A percentile compares a stretch with the other conserved stretches of the same genome.
These are phyloP conservation scores for Tenualosa ilisha DNA, from an alignment of 2,797 vertebrate species.

Conservation along the genomic window DNA sequence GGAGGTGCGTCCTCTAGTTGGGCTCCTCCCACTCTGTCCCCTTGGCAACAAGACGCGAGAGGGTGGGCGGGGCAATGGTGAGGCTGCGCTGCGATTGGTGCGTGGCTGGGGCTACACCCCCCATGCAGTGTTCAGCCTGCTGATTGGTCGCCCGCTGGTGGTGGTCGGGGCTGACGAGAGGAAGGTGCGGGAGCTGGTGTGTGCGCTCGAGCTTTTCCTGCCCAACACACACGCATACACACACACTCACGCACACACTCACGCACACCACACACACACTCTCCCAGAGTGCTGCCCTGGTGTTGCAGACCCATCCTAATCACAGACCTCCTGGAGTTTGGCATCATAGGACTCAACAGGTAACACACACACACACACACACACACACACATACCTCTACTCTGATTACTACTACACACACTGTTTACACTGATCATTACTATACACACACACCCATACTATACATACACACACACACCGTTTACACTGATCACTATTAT, in stretches of 20 bases:
- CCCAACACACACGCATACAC: neutral
- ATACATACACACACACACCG: neutral
- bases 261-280: neutral
- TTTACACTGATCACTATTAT: too few relatives aligned
- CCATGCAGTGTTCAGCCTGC: neutral
- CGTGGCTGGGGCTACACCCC: neutral
- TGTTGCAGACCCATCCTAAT: neutral
- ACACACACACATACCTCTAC: neutral
- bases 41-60: neutral
- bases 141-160: neutral
- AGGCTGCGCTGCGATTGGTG: neutral
- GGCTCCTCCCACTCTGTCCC: neutral
- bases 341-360: conserved; percentile 19
- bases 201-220: neutral
- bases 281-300: conserved; percentile 1
- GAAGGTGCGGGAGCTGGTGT: neutral
- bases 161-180: neutral
- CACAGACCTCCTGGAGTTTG: neutral
- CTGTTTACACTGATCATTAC: neutral
- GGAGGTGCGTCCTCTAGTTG: neutral
- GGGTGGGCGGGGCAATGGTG: neutral
- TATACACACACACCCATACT: neutral
- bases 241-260: neutral
- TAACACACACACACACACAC: neutral
- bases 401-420: neutral